These are phyloP conservation scores for Melanogrammus aeglefinus DNA, from an alignment of 2,797 vertebrate species.

Conservation along the genomic window DNA sequence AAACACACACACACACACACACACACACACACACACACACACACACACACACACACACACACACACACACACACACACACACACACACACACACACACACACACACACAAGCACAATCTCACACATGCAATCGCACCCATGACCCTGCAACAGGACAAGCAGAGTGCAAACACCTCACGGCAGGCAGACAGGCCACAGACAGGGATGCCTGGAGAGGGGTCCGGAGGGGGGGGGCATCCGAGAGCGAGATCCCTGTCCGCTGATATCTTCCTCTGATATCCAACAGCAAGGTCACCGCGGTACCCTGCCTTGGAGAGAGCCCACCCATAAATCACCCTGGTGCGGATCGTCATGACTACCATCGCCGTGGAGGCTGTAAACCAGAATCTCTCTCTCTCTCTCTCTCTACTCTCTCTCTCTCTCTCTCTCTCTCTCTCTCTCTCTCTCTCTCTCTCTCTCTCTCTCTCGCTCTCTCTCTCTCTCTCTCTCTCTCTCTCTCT, in stretches of 20 bases:
- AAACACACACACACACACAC: not conserved
- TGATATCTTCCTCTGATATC: conserved; percentile 72
- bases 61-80: not conserved
- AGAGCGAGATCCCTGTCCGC: conserved; percentile 65
- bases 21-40: not conserved
- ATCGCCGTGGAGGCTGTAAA: not conserved
- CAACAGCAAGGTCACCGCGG: conserved; percentile 73
- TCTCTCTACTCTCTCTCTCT: too few relatives aligned
- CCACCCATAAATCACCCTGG: conserved; percentile 72
- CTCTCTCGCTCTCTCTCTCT: too few relatives aligned
- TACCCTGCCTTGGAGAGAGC: conserved; percentile 57
- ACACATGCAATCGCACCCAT: not conserved
- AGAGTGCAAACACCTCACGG: not conserved
- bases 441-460: too few relatives aligned
- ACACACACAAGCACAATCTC: not conserved
- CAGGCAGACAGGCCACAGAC: not conserved
- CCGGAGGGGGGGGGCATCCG: conserved; percentile 45
- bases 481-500: conserved; percentile 24
- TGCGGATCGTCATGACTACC: conserved; percentile 39
- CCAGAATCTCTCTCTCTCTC: too few relatives aligned
- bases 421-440: too few relatives aligned
- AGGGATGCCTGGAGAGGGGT: conserved; percentile 29
- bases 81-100: not conserved
- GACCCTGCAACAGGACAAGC: not conserved
- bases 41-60: not conserved